Percentiles rank a stretch among this genome's conserved stretches.
Conservation (phyloP, 2,888 invertebrate species). For the Apodemia duryi region DNA sequence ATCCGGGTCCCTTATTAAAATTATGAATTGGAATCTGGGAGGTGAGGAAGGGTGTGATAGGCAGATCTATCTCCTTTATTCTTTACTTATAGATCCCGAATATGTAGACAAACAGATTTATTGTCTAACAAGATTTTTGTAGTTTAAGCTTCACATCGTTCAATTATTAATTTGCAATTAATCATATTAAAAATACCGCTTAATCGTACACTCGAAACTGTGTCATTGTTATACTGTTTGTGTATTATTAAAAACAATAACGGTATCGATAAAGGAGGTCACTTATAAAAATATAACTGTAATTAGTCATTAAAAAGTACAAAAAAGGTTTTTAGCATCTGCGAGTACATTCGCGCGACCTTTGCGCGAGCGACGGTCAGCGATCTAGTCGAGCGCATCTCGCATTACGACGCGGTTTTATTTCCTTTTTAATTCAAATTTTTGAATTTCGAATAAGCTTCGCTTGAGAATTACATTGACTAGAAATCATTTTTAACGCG, state of each 20-base stretch:
- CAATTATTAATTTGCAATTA: neutral
- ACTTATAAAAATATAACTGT: conserved; percentile 30
- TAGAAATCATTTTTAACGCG: neutral
- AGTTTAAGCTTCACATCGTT: neutral
- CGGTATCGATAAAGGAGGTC: conserved; percentile 30
- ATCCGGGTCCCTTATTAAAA: too few species aligned
- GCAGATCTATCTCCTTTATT: too few species aligned
- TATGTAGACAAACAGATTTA: neutral
- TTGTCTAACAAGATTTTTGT: neutral
- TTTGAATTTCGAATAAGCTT: conserved; percentile 21
- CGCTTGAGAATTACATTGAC: too few species aligned
- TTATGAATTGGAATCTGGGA: too few species aligned
- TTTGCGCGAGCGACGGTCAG: conserved; percentile 40
- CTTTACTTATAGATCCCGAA: too few species aligned
- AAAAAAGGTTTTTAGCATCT: conserved; percentile 46
- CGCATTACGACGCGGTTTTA: conserved; percentile 29
- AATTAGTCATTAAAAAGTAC: conserved; percentile 22
- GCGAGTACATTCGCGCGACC: conserved; percentile 39
- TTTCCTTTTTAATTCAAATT: conserved; percentile 29
- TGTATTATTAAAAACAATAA: conserved; percentile 23
- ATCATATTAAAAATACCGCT: neutral
- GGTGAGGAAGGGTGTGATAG: too few species aligned
- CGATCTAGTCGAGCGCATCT: conserved; percentile 36
- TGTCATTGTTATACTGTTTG: neutral
- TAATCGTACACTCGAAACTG: neutral